phyloP scores from a whole-genome alignment of 1,140 invertebrate species.

The Proales similis region DNA sequence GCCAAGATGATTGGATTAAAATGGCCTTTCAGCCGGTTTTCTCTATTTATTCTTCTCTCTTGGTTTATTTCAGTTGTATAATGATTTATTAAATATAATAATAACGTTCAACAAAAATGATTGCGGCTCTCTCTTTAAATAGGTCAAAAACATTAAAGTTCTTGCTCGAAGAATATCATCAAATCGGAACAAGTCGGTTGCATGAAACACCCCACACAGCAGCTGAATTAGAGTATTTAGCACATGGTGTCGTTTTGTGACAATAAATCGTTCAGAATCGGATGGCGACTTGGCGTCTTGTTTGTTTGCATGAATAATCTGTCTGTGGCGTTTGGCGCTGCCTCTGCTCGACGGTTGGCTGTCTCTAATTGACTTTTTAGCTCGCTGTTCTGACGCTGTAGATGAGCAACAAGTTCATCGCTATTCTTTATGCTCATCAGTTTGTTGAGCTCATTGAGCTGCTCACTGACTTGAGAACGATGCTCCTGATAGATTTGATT shows the following conservation, averaged over 20 bases:
- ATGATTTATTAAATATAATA: too few species aligned
- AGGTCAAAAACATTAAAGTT: too few species aligned
- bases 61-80: too few species aligned
- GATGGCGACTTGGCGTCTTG: not conserved
- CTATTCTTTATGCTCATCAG: slow-evolving; percentile 10
- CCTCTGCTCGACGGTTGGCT: not conserved
- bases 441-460: slow-evolving; percentile 28
- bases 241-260: slow-evolving; percentile 31
- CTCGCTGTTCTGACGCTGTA: slow-evolving; percentile 10
- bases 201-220: too few species aligned
- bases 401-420: slow-evolving; percentile 31
- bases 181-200: too few species aligned
- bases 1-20: too few species aligned
- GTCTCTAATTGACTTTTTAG: slow-evolving; percentile 24
- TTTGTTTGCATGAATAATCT: slow-evolving; percentile 5
- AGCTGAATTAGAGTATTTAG: too few species aligned
- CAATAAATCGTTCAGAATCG: slow-evolving; percentile 27
- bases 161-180: too few species aligned
- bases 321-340: slow-evolving; percentile 2
- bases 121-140: too few species aligned
- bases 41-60: too few species aligned
- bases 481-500: slow-evolving; percentile 32
- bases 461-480: slow-evolving; percentile 24
- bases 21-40: too few species aligned
- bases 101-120: too few species aligned